A percentile compares a stretch with the other conserved stretches of the same genome.
phyloP scores from a whole-genome alignment of 2,113 vertebrate species.

The Plotosus lineatus region DNA sequence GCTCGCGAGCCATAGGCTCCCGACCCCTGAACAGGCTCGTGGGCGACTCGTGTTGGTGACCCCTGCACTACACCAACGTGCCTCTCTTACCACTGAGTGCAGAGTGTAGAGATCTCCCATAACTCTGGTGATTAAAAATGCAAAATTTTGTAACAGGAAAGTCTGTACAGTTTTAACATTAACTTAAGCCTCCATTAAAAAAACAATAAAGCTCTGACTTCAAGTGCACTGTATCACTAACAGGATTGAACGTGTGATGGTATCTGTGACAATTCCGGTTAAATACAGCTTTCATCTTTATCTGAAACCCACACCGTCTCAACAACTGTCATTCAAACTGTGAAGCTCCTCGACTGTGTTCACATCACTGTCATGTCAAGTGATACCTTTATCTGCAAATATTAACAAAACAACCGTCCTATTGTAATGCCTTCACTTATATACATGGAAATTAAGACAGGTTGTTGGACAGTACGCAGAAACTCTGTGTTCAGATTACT shows the following conservation, averaged over 20 bases:
- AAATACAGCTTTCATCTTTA: background rate
- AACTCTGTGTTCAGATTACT: background rate
- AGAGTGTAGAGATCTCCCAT: too few species aligned
- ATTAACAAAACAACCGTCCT: background rate
- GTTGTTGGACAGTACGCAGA: background rate
- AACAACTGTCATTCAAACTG: background rate
- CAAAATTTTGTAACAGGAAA: too few species aligned
- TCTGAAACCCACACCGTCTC: background rate
- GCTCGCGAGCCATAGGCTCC: too few species aligned
- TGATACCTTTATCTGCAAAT: background rate
- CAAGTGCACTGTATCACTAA: background rate
- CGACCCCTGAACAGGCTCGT: too few species aligned
- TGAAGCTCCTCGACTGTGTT: background rate
- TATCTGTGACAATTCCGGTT: background rate
- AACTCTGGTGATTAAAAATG: too few species aligned
- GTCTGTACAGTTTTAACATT: too few species aligned
- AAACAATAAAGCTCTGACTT: background rate
- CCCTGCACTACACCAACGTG: too few species aligned
- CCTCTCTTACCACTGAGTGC: too few species aligned
- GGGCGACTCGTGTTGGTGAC: too few species aligned
- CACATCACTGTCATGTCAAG: background rate
- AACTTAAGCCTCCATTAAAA: background rate
- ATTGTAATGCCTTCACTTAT: background rate
- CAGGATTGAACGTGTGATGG: background rate
- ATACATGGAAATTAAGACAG: background rate